Evolutionary conservation across 2,888 invertebrate genomes (phyloP).

Genomic region (Lithophane semibrunnea): DNA sequence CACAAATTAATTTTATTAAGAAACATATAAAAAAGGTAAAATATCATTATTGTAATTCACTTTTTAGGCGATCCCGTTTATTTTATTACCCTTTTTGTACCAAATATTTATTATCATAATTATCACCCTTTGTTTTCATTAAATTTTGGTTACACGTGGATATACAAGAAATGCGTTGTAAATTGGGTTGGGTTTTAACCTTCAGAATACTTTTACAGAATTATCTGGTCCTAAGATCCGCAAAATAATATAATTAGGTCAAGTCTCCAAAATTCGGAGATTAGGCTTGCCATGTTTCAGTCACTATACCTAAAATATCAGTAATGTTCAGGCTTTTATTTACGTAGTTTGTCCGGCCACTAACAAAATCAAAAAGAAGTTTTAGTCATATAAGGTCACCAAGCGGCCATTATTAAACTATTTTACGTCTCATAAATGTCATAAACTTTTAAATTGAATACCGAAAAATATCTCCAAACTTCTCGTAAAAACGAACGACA

Average conservation of each 20-base stretch:
- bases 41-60: not conserved
- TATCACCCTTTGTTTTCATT: slow-evolving; percentile 12
- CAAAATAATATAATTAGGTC: not conserved
- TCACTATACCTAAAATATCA: too few species aligned
- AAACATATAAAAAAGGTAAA: not conserved
- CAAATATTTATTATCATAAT: slow-evolving; percentile 23
- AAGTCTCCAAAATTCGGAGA: not conserved
- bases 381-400: too few species aligned
- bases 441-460: not conserved
- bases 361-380: too few species aligned
- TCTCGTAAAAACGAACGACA: slow-evolving; percentile 30
- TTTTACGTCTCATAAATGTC: not conserved
- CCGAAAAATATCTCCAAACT: not conserved
- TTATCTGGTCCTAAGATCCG: not conserved
- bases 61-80: slow-evolving; percentile 9
- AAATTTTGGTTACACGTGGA: slow-evolving; percentile 8
- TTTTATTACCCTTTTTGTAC: slow-evolving; percentile 11
- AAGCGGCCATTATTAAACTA: not conserved
- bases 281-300: too few species aligned
- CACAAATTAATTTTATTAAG: not conserved
- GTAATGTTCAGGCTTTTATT: too few species aligned
- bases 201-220: not conserved
- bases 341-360: too few species aligned
- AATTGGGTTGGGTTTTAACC: not conserved
- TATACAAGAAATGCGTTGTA: slow-evolving; percentile 5